Evolutionary conservation across 2,888 invertebrate genomes (phyloP), one percentile per base, ranked within the genome.

Genomic region (Buathra laborator): DNA sequence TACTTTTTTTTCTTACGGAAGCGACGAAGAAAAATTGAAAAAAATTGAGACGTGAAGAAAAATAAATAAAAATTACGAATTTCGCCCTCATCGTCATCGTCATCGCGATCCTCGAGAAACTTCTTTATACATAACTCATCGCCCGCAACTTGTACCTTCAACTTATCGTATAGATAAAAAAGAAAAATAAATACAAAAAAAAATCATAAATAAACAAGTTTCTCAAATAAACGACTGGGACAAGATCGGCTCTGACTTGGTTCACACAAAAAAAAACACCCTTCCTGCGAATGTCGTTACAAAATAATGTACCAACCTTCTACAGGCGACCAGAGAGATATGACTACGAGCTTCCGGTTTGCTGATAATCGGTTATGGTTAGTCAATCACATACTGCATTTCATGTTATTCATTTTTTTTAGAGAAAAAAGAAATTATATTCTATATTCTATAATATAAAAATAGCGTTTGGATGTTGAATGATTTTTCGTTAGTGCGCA

Each of bases 281-380:
- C 51, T 67, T 81, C 74, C 74, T 74, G 51, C 16, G 56, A 29
- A 67, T 78, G 46, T 70, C 82, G 29, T 82, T 76, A 51, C 48
- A 72, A 46, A 78, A 74, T 32, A 44, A 10, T 24, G 12, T 12
- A 59, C 4, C 29, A 7, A 53, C 12, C 56, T 82, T 85, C 86
- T 76, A 64, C 86, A 86, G 86, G 71, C 85, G 48, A 81, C 48
- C 76, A 81, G 81, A 81, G 78, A 80, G 7, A 70, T 62, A 83
- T 75, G 53, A 85, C 79, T 71, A 62, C 83, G 68, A 48, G 62
- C 72, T 81, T 72, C 76, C 79, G 81, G 76, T 84, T 74, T 46
- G 79, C 82, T 37, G 77, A 70, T 68, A 64, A 56, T 53, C 67
- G 48, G 37, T 44, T 85, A 86, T 85, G 86, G 86, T 86, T 86